Evolutionary conservation across 2,113 vertebrate species (phyloP), one percentile per base, ranked within the genome.

Genomic region (Petrocephalus zakoni): DNA sequence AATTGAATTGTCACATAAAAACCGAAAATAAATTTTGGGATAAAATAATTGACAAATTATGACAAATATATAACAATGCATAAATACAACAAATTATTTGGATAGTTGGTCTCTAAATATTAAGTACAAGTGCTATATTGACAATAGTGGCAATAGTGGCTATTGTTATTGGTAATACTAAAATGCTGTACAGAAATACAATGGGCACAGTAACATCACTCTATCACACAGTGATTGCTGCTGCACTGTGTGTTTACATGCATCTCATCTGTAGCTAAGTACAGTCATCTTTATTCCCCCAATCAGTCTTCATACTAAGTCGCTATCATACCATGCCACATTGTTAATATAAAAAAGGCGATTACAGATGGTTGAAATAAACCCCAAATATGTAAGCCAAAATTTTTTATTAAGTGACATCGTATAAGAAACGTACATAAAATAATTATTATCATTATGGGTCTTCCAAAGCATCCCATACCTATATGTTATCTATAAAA

Each of bases 331-430:
- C 96, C 95, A 96, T 93, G 95, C 95, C 96, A 96, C 95, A 94
- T 61, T 61, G 99, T 99, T 97, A 97, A 99, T 99, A 99, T 96
- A 99, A 98, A 98, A 98, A 98, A 99, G 97, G 96, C 97, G 96
- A 95, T 98, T 97, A 97, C 96, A 96, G 94, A 97, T 97, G 96
- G 95, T 94, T 95, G 92, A 95, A 94, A 95, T 97, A 97, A 97
- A 96, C 95, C 95, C 92, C 94, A 95, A 91, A 94, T 93, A 94
- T 95, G 92, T 93, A 95, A 95, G 95, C 96, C 94, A 94, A 95
- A 96, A 97, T 97, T 96, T 97, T 96, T 95, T 97, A 96, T 95
- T 93, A 93, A 93, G 95, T 96, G 97, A 95, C 96, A 96, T 97
- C 96, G 97, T 98, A 61, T 96, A 97, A 95, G 95, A 97, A 94